Percentiles rank a stretch among this genome's conserved stretches.
Evolutionary conservation across 2,888 invertebrate genomes (phyloP).

Genomic region (Glyphotaelius pellucidus): DNA sequence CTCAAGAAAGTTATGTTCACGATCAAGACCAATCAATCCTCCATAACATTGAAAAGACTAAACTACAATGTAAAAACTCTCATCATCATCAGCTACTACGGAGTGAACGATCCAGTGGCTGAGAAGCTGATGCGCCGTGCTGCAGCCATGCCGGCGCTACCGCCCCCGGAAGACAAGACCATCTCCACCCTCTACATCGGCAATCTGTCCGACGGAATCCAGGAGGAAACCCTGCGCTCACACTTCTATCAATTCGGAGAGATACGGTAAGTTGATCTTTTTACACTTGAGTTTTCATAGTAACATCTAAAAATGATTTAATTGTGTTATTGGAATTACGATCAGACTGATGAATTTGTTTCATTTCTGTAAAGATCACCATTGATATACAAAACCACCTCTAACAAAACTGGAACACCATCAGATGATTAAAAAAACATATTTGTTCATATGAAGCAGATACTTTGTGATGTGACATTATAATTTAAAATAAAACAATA

Average conservation of each 20-base stretch:
- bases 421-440: too few species aligned
- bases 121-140: conserved; percentile 94
- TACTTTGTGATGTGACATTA: too few species aligned
- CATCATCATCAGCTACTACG: conserved; percentile 84
- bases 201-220: conserved; percentile 91
- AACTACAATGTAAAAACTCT: background rate
- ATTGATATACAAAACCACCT: too few species aligned
- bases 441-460: too few species aligned
- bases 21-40: too few species aligned
- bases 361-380: too few species aligned
- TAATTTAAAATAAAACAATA: too few species aligned
- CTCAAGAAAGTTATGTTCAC: background rate
- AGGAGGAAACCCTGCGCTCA: conserved; percentile 94
- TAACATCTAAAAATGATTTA: background rate
- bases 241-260: conserved; percentile 99
- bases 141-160: conserved; percentile 95
- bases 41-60: background rate
- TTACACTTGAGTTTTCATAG: background rate
- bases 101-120: conserved; percentile 97
- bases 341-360: too few species aligned
- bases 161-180: conserved; percentile 95
- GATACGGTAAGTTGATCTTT: conserved; percentile 80
- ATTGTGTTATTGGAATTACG: too few species aligned
- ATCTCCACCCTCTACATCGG: conserved; percentile 99
- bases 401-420: too few species aligned